Evolutionary conservation across 2,113 vertebrate species (phyloP).

Genomic region (Thymallus thymallus): DNA sequence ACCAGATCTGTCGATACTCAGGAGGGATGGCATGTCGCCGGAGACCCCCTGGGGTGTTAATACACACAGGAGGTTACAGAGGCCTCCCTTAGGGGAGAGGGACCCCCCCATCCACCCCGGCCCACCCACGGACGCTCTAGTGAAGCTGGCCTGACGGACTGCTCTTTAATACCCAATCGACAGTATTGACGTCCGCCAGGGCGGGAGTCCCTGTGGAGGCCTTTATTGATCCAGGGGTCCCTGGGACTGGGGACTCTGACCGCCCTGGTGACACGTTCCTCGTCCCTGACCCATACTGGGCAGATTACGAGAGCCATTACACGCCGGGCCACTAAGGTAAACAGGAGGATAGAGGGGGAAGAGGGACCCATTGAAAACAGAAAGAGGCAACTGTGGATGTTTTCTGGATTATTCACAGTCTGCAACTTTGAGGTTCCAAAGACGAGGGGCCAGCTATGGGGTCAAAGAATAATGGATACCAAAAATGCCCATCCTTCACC

Average conservation of each 20-base stretch:
- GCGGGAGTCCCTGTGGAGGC: slow-evolving; percentile 52
- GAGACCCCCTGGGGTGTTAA: slow-evolving; percentile 60
- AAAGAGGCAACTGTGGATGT: too few species aligned
- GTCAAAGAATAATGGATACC: too few species aligned
- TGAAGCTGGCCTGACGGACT: slow-evolving; percentile 68
- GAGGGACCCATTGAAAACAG: too few species aligned
- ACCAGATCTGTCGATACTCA: slow-evolving; percentile 61
- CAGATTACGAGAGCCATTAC: slow-evolving; percentile 74
- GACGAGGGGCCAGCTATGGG: too few species aligned
- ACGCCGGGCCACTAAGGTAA: slow-evolving; percentile 45
- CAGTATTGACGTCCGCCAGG: slow-evolving; percentile 74
- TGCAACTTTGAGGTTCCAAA: too few species aligned
- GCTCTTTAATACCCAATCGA: slow-evolving; percentile 79
- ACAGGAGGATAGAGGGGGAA: too few species aligned
- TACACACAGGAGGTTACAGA: slow-evolving; percentile 61
- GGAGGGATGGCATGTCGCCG: slow-evolving; percentile 62
- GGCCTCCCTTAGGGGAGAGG: slow-evolving; percentile 26
- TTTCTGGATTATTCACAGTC: too few species aligned
- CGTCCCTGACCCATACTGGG: slow-evolving; percentile 69
- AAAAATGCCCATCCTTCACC: too few species aligned
- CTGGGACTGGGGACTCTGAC: slow-evolving; percentile 48
- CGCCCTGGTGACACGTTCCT: slow-evolving; percentile 64
- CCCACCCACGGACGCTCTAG: neutral
- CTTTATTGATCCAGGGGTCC: slow-evolving; percentile 67
- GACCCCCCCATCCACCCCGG: slow-evolving; percentile 33